Percentiles rank a stretch among this genome's conserved stretches.
These are phyloP conservation scores for Teleiodes luculella DNA, from an alignment of 2,888 invertebrate species.

Conservation along the genomic window DNA sequence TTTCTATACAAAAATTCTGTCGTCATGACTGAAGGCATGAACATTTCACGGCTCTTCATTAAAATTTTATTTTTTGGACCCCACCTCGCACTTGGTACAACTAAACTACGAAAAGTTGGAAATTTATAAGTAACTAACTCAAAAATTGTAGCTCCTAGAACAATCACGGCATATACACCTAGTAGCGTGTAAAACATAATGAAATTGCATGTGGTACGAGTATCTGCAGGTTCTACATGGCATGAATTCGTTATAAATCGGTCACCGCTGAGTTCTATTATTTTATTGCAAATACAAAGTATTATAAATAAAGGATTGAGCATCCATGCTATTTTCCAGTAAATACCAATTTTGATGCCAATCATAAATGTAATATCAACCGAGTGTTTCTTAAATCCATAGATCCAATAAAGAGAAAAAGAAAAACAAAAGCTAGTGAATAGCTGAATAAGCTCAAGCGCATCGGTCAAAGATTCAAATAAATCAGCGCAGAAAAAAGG, in stretches of 20 bases:
- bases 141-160: conserved; percentile 38
- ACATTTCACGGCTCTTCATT: conserved; percentile 65
- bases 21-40: conserved; percentile 72
- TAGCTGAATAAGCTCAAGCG: conserved; percentile 51
- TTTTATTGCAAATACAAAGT: neutral
- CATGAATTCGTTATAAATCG: neutral
- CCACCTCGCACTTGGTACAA: conserved; percentile 47
- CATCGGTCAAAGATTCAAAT: conserved; percentile 44
- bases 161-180: conserved; percentile 40
- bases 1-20: conserved; percentile 71
- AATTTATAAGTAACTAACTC: conserved; percentile 35
- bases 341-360: conserved; percentile 60
- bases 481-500: conserved; percentile 63
- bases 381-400: conserved; percentile 56
- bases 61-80: conserved; percentile 58
- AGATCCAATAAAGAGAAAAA: conserved; percentile 60
- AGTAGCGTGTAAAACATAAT: conserved; percentile 34
- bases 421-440: conserved; percentile 53
- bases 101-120: conserved; percentile 29
- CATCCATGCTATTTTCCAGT: conserved; percentile 58
- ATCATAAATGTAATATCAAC: conserved; percentile 70
- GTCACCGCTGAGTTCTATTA: neutral
- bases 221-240: neutral
- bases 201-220: conserved; percentile 40
- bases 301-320: conserved; percentile 48